Evolutionary conservation across 1,140 invertebrate species (phyloP).

Genomic region (Panagrolaimus sp.): DNA sequence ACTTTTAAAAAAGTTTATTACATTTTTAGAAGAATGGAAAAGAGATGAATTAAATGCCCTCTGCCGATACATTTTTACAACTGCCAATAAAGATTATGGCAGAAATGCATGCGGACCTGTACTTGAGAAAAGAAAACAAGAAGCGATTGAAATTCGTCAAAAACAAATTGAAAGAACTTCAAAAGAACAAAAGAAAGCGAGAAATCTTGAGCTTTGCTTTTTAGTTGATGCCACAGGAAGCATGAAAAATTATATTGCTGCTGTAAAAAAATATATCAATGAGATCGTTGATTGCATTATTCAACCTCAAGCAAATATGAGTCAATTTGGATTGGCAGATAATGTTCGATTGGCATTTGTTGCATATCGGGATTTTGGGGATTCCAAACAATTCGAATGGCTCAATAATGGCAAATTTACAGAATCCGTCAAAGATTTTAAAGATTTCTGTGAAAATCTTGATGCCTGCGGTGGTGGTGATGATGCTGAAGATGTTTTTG

Average conservation of each 20-base stretch:
- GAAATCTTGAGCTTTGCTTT: slow-evolving; percentile 1
- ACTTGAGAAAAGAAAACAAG: too few relatives aligned
- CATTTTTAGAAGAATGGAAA: too few relatives aligned
- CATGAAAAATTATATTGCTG: slow-evolving; percentile 14
- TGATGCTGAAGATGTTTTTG: slow-evolving; percentile 21
- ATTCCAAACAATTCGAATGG: not conserved
- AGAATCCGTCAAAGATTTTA: not conserved
- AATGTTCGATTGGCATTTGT: not conserved
- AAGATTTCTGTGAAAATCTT: slow-evolving; percentile 1
- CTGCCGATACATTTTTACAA: too few relatives aligned
- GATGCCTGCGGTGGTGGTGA: slow-evolving; percentile 10
- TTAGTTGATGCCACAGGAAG: slow-evolving; percentile 21
- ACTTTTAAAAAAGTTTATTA: too few relatives aligned
- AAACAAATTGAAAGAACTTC: too few relatives aligned
- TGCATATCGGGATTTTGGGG: slow-evolving; percentile 17
- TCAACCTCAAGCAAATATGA: not conserved
- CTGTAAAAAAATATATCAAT: slow-evolving; percentile 10
- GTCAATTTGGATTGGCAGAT: not conserved
- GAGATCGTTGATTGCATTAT: slow-evolving; percentile 4
- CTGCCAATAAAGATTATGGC: too few relatives aligned
- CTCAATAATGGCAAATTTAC: slow-evolving; percentile 17
- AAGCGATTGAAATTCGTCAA: too few relatives aligned
- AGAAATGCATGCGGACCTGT: too few relatives aligned
- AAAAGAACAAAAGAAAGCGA: too few relatives aligned
- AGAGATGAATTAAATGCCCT: too few relatives aligned